Evolutionary conservation across 1,140 invertebrate species (phyloP).

Genomic region (Drosophila simulans): DNA sequence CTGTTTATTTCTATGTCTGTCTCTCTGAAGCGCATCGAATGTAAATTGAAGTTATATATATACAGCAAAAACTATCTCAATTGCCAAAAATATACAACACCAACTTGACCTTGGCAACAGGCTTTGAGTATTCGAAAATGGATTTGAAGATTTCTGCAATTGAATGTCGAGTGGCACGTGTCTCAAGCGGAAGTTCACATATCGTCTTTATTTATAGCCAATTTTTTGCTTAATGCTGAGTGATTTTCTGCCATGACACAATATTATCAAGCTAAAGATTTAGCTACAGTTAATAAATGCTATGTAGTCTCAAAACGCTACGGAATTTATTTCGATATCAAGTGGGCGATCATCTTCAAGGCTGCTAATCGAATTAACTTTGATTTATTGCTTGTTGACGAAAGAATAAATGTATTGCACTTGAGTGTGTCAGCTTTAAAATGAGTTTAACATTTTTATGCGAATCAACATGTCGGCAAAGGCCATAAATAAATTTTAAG

Average conservation of each 20-base stretch:
- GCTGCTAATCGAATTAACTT: conserved; percentile 34
- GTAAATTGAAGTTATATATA: conserved; percentile 40
- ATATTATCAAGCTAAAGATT: conserved; percentile 27
- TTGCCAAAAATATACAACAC: conserved; percentile 31
- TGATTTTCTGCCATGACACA: conserved; percentile 22
- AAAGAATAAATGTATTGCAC: conserved; percentile 8
- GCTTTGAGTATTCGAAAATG: conserved; percentile 47
- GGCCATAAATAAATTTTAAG: neutral
- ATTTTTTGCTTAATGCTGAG: conserved; percentile 22
- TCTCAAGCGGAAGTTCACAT: conserved; percentile 55
- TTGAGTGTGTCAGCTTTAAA: neutral
- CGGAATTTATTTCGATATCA: conserved; percentile 26
- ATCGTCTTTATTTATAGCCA: conserved; percentile 20
- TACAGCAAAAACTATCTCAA: conserved; percentile 24
- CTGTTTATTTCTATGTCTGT: conserved; percentile 10
- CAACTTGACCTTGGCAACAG: conserved; percentile 34
- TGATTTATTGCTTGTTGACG: conserved; percentile 32
- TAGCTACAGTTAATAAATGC: conserved; percentile 23
- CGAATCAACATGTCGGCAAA: neutral
- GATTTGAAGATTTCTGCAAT: conserved; percentile 52
- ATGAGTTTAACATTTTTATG: conserved; percentile 6
- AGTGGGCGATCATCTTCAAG: conserved; percentile 40
- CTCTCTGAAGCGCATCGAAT: conserved; percentile 53
- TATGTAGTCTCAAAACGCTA: conserved; percentile 4
- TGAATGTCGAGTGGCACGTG: conserved; percentile 65